Percentiles rank a stretch among this genome's conserved stretches.
Conservation (phyloP, 2,113 vertebrate species). For the Callipepla squamata region DNA sequence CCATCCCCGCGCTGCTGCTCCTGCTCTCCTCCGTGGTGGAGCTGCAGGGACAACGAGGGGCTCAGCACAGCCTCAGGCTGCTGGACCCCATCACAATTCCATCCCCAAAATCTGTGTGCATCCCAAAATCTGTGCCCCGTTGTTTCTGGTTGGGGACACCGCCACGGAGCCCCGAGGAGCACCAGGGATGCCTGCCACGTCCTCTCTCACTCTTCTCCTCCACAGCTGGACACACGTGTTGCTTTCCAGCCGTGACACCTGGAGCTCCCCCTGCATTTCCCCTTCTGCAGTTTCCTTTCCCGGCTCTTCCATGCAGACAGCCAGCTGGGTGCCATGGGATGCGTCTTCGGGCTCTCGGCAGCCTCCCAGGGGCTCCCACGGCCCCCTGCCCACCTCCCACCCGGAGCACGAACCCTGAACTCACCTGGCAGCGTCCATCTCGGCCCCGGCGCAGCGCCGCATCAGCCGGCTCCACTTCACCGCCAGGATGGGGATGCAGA, state of each 20-base stretch:
- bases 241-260: no score
- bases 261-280: background rate
- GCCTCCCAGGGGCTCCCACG: background rate
- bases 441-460: background rate
- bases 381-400: background rate
- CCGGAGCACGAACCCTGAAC: accelerated
- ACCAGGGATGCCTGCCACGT: no score
- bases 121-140: background rate
- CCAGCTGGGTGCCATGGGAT: background rate
- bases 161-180: no score
- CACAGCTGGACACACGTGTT: accelerated
- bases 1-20: no score
- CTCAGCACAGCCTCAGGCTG: background rate
- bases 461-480: background rate
- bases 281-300: background rate
- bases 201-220: background rate
- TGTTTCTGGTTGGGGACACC: no score
- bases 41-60: background rate
- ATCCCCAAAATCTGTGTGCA: background rate
- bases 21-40: background rate
- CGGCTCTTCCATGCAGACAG: background rate
- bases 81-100: no score
- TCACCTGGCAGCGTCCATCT: background rate
- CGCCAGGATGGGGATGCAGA: background rate
- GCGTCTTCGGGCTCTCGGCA: no score